phyloP scores from a whole-genome alignment of 1,140 invertebrate species.

The Ladona fulva region DNA sequence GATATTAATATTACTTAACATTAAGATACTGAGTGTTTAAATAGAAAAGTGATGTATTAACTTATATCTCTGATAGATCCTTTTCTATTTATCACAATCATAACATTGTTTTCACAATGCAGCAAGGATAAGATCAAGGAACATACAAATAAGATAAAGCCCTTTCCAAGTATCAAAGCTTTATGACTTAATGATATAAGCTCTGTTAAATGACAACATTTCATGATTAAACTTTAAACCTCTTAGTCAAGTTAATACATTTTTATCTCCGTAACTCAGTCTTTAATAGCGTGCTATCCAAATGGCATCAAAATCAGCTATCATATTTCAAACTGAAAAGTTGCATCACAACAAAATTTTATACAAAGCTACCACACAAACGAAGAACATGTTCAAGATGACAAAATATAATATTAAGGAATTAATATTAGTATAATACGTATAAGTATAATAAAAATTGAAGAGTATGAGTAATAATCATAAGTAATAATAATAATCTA shows the following conservation, averaged over 20 bases:
- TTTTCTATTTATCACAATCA: background rate
- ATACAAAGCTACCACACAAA: background rate
- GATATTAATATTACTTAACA: no score
- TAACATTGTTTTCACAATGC: background rate
- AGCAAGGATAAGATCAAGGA: background rate
- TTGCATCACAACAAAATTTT: background rate
- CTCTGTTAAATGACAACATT: background rate
- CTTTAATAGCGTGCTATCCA: slow-evolving; percentile 9
- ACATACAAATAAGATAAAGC: background rate
- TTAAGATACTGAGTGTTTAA: no score
- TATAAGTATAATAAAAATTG: no score
- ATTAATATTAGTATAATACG: no score
- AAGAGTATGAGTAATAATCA: no score
- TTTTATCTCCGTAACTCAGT: background rate
- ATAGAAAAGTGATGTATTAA: no score
- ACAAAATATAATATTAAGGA: background rate
- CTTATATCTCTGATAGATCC: background rate
- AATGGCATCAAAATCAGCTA: background rate
- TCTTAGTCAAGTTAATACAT: background rate
- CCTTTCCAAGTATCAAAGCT: background rate
- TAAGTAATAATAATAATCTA: background rate
- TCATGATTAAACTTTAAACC: background rate
- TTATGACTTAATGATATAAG: background rate
- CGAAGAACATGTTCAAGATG: background rate
- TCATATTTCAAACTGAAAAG: background rate